Base-by-base conservation (phyloP, 1,140 invertebrate genomes). In the Himalopsyche phryganea region DNA sequence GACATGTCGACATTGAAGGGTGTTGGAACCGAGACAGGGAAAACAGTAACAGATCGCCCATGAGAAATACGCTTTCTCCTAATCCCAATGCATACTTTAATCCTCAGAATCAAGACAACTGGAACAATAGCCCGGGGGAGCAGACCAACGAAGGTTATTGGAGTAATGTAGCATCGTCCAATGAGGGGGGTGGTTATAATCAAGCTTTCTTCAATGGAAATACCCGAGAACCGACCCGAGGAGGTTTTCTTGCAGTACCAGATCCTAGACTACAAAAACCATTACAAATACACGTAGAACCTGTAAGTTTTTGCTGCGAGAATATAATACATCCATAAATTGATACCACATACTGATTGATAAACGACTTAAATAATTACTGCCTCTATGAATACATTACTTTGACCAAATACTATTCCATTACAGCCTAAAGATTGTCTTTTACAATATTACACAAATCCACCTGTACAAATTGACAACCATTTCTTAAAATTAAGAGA, bases 231-330 rank as follows among this genome's bases (percentile, higher is more conserved):
- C 11, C 36, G 9, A 38, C 41, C 13, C 57, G 18, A 10, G 62
- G 62, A 20, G 47, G 62, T 46, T 54, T 58, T 38, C 38, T 60
- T 65, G 70, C 73, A 19, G 54, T 69, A 57, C 71, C 76, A 3
- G 70, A 74, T 57, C 45, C 68, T 4, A 70, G 74, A 66, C 76
- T 76, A 65, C 70, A 72, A 52, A 75, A 68, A 42, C 83, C 83
- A 10, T 75, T 85, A 52, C 76, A 81, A 50, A 76, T 89, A 42
- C 78, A 86, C 53, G 82, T 86, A 50, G 83, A 87, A 72, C 78
- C 81, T 62, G 86, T 88, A 79, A 78, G 83, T 81, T 66, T 58
- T 49, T 20, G 36, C 23, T 11, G 46, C 23, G 23, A 13, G 36
- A 6, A 11, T 45, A 11, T 9, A 42, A 6, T 5, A 7, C 14